Evolutionary conservation across 2,888 invertebrate genomes (phyloP).

Genomic region (Zhuqinia jingwanae): DNA sequence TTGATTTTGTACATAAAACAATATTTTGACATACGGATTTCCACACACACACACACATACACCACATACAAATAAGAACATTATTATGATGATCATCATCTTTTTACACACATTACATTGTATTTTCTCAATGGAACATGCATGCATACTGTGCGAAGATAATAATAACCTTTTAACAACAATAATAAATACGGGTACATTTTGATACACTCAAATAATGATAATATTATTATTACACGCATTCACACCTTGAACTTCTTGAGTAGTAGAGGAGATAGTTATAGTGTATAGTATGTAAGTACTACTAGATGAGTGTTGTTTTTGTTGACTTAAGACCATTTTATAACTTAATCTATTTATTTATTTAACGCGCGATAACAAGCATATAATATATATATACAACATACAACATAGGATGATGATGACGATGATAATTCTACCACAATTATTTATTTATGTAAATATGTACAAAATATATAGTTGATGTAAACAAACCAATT

Average conservation of each 20-base stretch:
- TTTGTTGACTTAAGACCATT: slow-evolving; percentile 42
- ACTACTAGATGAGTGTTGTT: slow-evolving; percentile 54
- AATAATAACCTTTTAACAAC: slow-evolving; percentile 70
- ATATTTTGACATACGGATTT: slow-evolving; percentile 69
- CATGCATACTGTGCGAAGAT: slow-evolving; percentile 41
- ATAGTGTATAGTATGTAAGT: too few relatives aligned
- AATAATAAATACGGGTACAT: slow-evolving; percentile 70
- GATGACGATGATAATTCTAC: slow-evolving; percentile 6
- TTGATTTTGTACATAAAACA: slow-evolving; percentile 74
- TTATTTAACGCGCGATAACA: slow-evolving; percentile 7
- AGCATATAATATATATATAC: too few relatives aligned
- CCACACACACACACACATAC: slow-evolving; percentile 41
- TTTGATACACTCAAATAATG: slow-evolving; percentile 52
- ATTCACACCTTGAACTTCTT: slow-evolving; percentile 68
- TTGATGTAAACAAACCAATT: slow-evolving; percentile 23
- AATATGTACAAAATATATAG: slow-evolving; percentile 38
- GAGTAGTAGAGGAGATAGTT: neutral
- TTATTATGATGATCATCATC: too few relatives aligned
- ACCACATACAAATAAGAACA: slow-evolving; percentile 21
- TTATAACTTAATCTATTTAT: slow-evolving; percentile 34
- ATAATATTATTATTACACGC: slow-evolving; percentile 65
- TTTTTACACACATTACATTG: slow-evolving; percentile 16
- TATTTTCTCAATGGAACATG: slow-evolving; percentile 14
- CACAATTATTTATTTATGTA: slow-evolving; percentile 10
- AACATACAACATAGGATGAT: slow-evolving; percentile 14